A percentile compares a stretch with the other conserved stretches of the same genome.
Evolutionary conservation across 2,113 vertebrate genomes (phyloP).

Genomic region (Sylvia atricapilla): DNA sequence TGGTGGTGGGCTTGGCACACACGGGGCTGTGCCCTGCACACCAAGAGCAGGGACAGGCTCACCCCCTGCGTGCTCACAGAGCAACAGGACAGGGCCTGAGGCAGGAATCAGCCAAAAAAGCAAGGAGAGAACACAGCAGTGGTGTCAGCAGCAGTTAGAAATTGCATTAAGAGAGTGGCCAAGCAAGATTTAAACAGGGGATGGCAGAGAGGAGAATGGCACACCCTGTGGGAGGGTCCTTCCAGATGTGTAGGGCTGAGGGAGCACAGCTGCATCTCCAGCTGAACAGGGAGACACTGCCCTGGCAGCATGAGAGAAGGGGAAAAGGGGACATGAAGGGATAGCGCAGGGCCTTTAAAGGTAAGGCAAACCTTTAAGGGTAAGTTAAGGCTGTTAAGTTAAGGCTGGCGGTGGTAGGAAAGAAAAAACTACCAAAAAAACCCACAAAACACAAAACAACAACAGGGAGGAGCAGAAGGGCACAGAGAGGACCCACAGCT

Average conservation of each 20-base stretch:
- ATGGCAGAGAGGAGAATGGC: background rate
- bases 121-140: background rate
- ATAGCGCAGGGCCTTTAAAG: background rate
- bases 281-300: background rate
- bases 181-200: background rate
- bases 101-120: background rate
- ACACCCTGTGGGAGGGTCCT: background rate
- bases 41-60: background rate
- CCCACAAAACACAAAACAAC: background rate
- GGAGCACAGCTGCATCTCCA: background rate
- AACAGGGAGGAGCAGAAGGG: background rate
- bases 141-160: background rate
- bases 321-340: background rate
- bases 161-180: background rate
- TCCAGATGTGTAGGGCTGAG: background rate
- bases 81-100: background rate
- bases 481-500: background rate
- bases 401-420: background rate
- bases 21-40: accelerated
- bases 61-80: accelerated
- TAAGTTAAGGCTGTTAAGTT: no score
- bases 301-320: background rate
- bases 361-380: background rate
- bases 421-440: background rate
- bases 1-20: background rate